phyloP scores from a whole-genome alignment of 2,888 invertebrate genomes.

The Hydroisotoma schaefferi region DNA sequence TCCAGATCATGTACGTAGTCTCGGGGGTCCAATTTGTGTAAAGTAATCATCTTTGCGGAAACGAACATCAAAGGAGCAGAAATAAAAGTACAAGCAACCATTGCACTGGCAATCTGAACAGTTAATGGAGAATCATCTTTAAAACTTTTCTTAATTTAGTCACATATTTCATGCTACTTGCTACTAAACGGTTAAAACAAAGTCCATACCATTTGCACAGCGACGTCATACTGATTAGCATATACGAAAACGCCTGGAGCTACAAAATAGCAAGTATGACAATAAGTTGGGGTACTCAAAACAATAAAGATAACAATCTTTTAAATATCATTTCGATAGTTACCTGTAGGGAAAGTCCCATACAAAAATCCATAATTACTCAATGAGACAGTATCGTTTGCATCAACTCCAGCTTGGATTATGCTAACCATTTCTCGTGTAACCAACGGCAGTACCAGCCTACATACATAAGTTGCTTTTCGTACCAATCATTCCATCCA shows the following conservation, averaged over 20 bases:
- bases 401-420: slow-evolving; percentile 61
- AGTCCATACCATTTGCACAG: slow-evolving; percentile 80
- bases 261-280: slow-evolving; percentile 4
- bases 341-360: slow-evolving; percentile 80
- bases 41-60: slow-evolving; percentile 85
- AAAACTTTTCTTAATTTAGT: too few species aligned
- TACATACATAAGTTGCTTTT: slow-evolving; percentile 50
- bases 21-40: slow-evolving; percentile 61
- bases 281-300: too few species aligned
- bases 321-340: slow-evolving; percentile 52
- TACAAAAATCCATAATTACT: slow-evolving; percentile 93
- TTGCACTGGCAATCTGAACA: slow-evolving; percentile 81
- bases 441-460: slow-evolving; percentile 76
- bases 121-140: slow-evolving; percentile 13
- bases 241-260: slow-evolving; percentile 69
- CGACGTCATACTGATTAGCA: slow-evolving; percentile 79
- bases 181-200: too few species aligned
- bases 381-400: slow-evolving; percentile 72
- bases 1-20: slow-evolving; percentile 75
- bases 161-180: too few species aligned
- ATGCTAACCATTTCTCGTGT: slow-evolving; percentile 77
- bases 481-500: background rate
- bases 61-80: slow-evolving; percentile 94
- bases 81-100: slow-evolving; percentile 91
- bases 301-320: too few species aligned